These are phyloP conservation scores for Polietes domitor DNA, from an alignment of 2,888 invertebrate species.

Conservation along the genomic window DNA sequence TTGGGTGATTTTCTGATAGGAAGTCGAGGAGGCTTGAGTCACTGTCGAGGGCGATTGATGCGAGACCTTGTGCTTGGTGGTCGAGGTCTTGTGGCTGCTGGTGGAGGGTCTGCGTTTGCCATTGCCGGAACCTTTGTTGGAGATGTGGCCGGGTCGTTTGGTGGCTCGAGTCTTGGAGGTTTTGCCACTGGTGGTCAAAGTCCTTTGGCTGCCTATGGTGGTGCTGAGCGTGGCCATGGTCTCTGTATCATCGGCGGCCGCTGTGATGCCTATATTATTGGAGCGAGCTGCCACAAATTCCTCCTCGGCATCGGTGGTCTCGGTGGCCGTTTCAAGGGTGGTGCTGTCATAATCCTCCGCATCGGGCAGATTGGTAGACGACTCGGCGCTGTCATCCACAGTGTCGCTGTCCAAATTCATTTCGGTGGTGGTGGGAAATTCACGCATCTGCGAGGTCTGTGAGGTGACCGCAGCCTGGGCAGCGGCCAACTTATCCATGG, in stretches of 20 bases:
- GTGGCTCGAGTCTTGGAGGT: conserved; percentile 74
- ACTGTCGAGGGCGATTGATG: conserved; percentile 68
- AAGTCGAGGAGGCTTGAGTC: conserved; percentile 63
- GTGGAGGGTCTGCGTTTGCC: conserved; percentile 72
- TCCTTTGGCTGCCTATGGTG: conserved; percentile 76
- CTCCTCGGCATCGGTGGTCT: conserved; percentile 76
- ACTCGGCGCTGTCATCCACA: conserved; percentile 56
- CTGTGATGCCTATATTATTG: conserved; percentile 77
- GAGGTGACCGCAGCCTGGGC: conserved; percentile 74
- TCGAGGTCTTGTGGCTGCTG: conserved; percentile 67
- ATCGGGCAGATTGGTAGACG: conserved; percentile 30
- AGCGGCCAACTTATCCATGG: conserved; percentile 76
- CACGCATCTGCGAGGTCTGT: conserved; percentile 72
- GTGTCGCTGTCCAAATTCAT: conserved; percentile 61
- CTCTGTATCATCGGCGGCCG: conserved; percentile 74
- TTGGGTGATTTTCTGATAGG: conserved; percentile 67
- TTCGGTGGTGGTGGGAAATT: conserved; percentile 75
- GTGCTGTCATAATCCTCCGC: conserved; percentile 67
- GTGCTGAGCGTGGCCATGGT: conserved; percentile 69
- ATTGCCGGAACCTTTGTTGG: conserved; percentile 68
- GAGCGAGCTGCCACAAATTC: conserved; percentile 79
- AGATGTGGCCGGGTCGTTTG: conserved; percentile 71
- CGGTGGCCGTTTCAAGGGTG: conserved; percentile 73
- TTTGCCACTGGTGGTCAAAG: conserved; percentile 76
- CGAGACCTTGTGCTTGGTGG: conserved; percentile 71